phyloP scores from a whole-genome alignment of 2,797 vertebrate species.

The Pseudopleuronectes americanus region DNA sequence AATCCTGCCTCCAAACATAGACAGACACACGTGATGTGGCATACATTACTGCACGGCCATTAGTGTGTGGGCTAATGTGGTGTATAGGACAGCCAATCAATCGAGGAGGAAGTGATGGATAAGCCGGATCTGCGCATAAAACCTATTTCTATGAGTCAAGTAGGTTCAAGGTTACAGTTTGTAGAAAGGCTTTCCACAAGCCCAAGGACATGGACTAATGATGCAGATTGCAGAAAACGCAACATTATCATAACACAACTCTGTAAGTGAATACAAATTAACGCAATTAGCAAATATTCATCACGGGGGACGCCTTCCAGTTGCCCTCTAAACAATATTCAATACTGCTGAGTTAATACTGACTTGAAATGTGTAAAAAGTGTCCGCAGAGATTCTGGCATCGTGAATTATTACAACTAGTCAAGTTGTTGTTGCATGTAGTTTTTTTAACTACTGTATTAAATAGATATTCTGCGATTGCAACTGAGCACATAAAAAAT shows the following conservation, averaged over 20 bases:
- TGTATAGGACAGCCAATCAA: constrained; percentile 19
- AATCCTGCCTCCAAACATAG: constrained; percentile 29
- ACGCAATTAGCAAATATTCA: constrained; percentile 7
- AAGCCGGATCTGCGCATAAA: constrained; percentile 11
- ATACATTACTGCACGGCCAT: constrained; percentile 38
- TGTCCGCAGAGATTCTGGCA: too few species aligned
- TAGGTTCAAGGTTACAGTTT: constrained; percentile 20
- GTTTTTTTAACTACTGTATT: too few species aligned
- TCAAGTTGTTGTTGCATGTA: too few species aligned
- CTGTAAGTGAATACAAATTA: not conserved
- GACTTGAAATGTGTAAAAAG: not conserved
- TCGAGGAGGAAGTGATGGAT: constrained; percentile 17
- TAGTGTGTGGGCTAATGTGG: constrained; percentile 22
- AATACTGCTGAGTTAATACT: not conserved
- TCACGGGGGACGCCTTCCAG: constrained; percentile 19
- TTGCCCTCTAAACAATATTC: constrained; percentile 1
- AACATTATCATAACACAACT: not conserved
- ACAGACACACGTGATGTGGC: constrained; percentile 4
- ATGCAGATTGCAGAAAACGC: constrained; percentile 10
- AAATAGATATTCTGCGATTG: too few species aligned
- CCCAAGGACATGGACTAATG: not conserved
- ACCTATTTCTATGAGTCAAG: constrained; percentile 11
- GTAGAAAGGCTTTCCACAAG: not conserved
- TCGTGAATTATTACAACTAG: too few species aligned
- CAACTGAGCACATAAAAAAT: too few species aligned